A percentile compares a stretch with the other conserved stretches of the same genome.
Conservation (phyloP, 1,140 invertebrate species). For the Hermatobates lingyangjiaoensis region DNA sequence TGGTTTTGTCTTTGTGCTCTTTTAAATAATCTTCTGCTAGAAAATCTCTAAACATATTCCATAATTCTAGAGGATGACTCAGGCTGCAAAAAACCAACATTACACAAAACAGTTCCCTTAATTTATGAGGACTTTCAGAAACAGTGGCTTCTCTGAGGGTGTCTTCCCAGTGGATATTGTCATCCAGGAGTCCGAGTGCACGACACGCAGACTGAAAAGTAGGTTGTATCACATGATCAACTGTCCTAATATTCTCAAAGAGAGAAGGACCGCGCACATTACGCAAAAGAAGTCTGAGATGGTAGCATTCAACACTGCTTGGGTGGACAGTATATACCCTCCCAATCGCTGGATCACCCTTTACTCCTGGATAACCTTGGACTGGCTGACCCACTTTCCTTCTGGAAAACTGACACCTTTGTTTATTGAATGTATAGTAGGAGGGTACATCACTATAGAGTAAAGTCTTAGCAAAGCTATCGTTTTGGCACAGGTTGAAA, state of each 20-base stretch:
- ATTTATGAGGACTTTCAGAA: not conserved
- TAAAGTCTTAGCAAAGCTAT: constrained; percentile 1
- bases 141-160: not conserved
- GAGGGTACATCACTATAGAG: not conserved
- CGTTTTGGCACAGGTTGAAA: constrained; percentile 2
- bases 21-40: not conserved
- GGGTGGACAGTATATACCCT: constrained; percentile 15
- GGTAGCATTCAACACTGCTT: not conserved
- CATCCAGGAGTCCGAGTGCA: constrained; percentile 22
- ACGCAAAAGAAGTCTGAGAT: not conserved
- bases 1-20: no score
- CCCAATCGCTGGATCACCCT: constrained; percentile 8
- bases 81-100: not conserved
- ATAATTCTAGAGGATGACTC: not conserved
- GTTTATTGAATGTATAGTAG: not conserved
- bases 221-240: constrained; percentile 18
- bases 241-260: constrained; percentile 23
- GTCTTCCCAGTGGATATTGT: constrained; percentile 23
- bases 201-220: constrained; percentile 21
- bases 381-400: not conserved
- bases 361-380: constrained; percentile 3
- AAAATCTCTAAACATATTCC: not conserved
- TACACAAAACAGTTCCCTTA: not conserved
- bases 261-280: constrained; percentile 16
- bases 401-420: not conserved